phyloP scores from a whole-genome alignment of 2,797 vertebrate genomes.

The Paramormyrops hopkinsi region DNA sequence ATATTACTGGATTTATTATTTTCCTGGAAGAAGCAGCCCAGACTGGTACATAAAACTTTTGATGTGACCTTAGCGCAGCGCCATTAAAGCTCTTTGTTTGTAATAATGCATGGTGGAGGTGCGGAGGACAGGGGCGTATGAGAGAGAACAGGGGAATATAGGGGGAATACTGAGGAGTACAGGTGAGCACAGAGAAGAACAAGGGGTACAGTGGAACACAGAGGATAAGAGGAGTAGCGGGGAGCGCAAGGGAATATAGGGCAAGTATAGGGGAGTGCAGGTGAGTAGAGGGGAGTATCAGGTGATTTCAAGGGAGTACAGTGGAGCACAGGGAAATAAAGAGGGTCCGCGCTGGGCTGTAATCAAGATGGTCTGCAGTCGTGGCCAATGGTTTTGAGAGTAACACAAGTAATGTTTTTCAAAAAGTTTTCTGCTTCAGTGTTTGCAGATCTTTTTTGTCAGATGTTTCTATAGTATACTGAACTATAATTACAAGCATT shows the following conservation, averaged over 20 bases:
- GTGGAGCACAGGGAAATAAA: not conserved
- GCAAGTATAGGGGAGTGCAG: not conserved
- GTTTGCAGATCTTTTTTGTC: not conserved
- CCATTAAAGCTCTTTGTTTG: not conserved
- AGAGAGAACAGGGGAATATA: not conserved
- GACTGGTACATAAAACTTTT: not conserved
- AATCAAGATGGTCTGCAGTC: not conserved
- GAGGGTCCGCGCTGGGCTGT: not conserved
- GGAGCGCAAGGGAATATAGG: not conserved
- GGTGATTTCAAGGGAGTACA: not conserved
- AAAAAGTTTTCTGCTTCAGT: not conserved
- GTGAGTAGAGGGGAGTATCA: not conserved
- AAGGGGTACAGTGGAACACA: not conserved
- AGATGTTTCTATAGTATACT: not conserved
- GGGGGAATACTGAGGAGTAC: not conserved
- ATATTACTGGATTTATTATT: not conserved
- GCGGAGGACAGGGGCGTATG: not conserved
- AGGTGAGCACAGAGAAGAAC: not conserved
- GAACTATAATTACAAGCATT: not conserved
- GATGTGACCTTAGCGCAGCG: not conserved
- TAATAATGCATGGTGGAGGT: not conserved
- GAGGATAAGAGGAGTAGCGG: not conserved
- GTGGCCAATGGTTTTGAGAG: not conserved
- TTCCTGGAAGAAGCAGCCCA: not conserved
- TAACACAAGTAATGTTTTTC: not conserved